Evolutionary conservation across 2,113 vertebrate genomes (phyloP).

Genomic region (Pelecanoides urinatrix): DNA sequence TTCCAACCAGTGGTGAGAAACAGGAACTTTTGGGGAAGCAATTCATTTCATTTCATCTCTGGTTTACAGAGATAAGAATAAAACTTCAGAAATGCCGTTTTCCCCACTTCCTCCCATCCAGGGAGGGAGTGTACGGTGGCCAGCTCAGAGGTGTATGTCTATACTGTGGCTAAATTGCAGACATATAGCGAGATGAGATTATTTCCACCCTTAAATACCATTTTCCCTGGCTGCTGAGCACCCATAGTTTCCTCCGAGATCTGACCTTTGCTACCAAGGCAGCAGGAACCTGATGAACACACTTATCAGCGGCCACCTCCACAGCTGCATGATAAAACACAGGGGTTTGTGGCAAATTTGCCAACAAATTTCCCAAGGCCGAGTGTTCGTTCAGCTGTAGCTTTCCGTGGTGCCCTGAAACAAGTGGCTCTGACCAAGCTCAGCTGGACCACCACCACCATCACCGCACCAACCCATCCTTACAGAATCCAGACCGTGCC

Average conservation of each 20-base stretch:
- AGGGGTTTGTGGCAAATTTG: background rate
- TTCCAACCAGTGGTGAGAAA: background rate
- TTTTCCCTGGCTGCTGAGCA: background rate
- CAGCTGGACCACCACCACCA: background rate
- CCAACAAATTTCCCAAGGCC: background rate
- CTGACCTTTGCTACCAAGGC: background rate
- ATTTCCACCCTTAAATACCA: background rate
- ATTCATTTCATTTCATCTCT: background rate
- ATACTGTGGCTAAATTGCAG: background rate
- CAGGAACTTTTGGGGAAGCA: background rate
- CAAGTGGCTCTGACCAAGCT: background rate
- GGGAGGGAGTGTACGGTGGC: background rate
- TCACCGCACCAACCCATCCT: background rate
- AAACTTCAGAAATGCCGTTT: background rate
- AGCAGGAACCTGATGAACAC: background rate
- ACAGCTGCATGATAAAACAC: background rate
- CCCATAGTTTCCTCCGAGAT: rapidly evolving
- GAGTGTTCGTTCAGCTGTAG: background rate
- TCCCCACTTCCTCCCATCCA: background rate
- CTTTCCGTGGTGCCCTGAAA: background rate
- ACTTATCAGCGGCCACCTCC: background rate
- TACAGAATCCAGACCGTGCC: background rate
- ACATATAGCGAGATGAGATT: background rate
- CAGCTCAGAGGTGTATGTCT: background rate
- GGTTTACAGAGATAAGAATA: background rate